Conservation (phyloP, 1,140 invertebrate species). For the Dendrolimus punctatus region DNA sequence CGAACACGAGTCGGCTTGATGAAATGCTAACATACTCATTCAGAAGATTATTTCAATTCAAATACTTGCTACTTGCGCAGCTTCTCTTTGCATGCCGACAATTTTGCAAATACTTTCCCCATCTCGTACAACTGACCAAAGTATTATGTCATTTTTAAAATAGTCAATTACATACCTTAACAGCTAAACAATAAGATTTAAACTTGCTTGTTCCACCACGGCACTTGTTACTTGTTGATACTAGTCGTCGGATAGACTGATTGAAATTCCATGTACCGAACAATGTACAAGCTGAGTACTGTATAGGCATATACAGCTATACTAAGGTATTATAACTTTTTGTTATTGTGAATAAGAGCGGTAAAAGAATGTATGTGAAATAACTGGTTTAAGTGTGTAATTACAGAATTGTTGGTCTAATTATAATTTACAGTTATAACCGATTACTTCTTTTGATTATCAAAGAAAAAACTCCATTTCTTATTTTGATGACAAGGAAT, state of each 20-base stretch:
- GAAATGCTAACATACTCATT: constrained; percentile 66
- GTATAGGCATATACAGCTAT: no score
- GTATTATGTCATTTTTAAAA: background rate
- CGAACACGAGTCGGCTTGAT: constrained; percentile 44
- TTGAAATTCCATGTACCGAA: constrained; percentile 4
- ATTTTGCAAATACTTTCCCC: constrained; percentile 67
- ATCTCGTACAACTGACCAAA: constrained; percentile 34
- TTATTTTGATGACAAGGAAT: no score
- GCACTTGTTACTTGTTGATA: background rate
- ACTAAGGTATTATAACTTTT: no score
- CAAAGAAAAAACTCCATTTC: no score
- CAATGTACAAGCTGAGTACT: no score
- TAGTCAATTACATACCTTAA: background rate
- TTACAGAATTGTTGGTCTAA: no score
- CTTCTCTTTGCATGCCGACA: constrained; percentile 58
- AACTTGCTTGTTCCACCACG: background rate
- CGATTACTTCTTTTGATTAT: no score
- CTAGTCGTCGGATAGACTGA: background rate
- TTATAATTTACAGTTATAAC: no score
- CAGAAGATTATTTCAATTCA: constrained; percentile 69
- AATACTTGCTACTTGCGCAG: constrained; percentile 68
- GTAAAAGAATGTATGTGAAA: no score
- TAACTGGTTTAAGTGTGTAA: no score
- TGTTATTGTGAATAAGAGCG: no score
- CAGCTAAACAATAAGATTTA: background rate